Evolutionary conservation across 2,888 invertebrate genomes (phyloP).

Genomic region (Epinotia brunnichana): DNA sequence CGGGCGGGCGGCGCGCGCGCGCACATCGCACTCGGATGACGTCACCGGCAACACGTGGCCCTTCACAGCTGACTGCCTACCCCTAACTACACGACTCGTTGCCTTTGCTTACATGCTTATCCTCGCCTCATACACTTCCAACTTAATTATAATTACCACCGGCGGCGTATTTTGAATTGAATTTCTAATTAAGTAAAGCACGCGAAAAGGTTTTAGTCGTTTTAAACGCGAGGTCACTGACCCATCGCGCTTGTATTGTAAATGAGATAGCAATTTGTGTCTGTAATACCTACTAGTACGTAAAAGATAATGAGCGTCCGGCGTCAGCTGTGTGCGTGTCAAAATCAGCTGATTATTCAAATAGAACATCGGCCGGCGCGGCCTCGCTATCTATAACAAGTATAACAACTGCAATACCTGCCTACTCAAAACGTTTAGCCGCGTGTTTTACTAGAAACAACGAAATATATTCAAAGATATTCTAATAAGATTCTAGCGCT

Average conservation of each 20-base stretch:
- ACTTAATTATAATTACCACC: slow-evolving; percentile 6
- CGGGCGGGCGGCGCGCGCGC: slow-evolving; percentile 50
- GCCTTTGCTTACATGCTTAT: not conserved
- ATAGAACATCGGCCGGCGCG: slow-evolving; percentile 64
- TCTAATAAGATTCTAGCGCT: slow-evolving; percentile 66
- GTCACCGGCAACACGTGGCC: slow-evolving; percentile 72
- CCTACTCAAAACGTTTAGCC: slow-evolving; percentile 16
- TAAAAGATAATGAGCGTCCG: slow-evolving; percentile 72
- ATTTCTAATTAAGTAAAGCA: slow-evolving; percentile 24
- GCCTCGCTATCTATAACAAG: slow-evolving; percentile 45
- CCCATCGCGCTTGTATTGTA: slow-evolving; percentile 21
- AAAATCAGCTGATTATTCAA: slow-evolving; percentile 85
- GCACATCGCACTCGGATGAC: slow-evolving; percentile 56
- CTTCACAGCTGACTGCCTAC: slow-evolving; percentile 64
- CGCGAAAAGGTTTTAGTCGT: slow-evolving; percentile 8
- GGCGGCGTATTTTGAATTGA: slow-evolving; percentile 3
- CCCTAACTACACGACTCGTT: slow-evolving; percentile 33
- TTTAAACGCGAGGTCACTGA: slow-evolving; percentile 16
- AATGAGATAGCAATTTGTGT: slow-evolving; percentile 22
- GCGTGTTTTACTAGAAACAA: slow-evolving; percentile 17
- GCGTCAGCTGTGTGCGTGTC: slow-evolving; percentile 83
- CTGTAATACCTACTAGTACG: slow-evolving; percentile 23
- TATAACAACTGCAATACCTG: slow-evolving; percentile 24
- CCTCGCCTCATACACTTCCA: slow-evolving; percentile 20
- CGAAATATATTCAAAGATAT: slow-evolving; percentile 40